Percentiles rank a stretch among this genome's conserved stretches.
These are phyloP conservation scores for Podarcis siculus DNA, from an alignment of 2,797 vertebrate genomes.

Conservation along the genomic window DNA sequence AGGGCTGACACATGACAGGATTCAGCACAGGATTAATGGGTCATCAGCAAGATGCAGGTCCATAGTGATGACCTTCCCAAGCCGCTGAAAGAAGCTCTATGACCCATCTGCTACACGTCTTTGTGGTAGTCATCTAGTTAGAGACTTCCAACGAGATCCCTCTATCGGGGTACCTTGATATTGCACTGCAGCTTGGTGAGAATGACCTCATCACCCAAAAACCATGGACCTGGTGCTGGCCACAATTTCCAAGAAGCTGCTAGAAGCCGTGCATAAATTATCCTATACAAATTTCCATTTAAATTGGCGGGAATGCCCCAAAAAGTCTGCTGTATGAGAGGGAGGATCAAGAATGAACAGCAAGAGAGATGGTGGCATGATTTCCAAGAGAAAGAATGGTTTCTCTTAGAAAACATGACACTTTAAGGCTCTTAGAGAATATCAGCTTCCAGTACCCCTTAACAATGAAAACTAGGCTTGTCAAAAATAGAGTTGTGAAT, in stretches of 20 bases:
- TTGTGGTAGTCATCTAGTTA: too few species aligned
- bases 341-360: not conserved
- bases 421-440: constrained; percentile 33
- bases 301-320: not conserved
- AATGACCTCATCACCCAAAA: too few species aligned
- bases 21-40: too few species aligned
- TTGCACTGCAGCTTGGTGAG: too few species aligned
- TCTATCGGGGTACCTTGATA: too few species aligned
- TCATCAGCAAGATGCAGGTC: too few species aligned
- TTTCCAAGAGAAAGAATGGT: constrained; percentile 29
- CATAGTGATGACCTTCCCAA: too few species aligned
- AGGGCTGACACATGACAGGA: too few species aligned
- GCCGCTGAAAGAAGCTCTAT: too few species aligned
- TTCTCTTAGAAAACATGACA: constrained; percentile 26
- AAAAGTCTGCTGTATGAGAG: not conserved
- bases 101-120: too few species aligned
- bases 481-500: constrained; percentile 13
- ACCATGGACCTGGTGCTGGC: too few species aligned
- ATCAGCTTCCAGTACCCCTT: constrained; percentile 1
- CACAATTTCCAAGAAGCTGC: not conserved
- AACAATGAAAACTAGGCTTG: constrained; percentile 14
- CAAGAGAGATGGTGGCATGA: not conserved
- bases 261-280: not conserved
- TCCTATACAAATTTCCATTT: fast-evolving
- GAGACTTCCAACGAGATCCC: too few species aligned